Percentiles rank a stretch among this genome's conserved stretches.
phyloP scores from a whole-genome alignment of 35 echinoderm and acorn worm genomes.

The Heliocidaris erythrogramma region DNA sequence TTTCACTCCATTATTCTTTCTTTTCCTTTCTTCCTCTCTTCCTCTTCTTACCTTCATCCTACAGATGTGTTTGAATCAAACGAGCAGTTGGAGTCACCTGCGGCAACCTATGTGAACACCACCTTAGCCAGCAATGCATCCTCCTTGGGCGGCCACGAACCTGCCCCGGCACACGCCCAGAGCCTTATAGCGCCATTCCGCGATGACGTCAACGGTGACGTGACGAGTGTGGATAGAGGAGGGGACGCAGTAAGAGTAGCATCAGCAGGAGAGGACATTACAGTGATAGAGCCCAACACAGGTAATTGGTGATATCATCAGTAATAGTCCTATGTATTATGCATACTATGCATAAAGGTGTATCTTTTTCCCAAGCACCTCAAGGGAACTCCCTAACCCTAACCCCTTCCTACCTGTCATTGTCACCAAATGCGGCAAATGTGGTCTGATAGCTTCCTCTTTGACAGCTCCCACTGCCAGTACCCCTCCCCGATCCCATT shows the following conservation, averaged over 20 bases:
- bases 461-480: background rate
- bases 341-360: background rate
- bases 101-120: slow-evolving; percentile 5
- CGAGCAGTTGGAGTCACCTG: background rate
- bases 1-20: background rate
- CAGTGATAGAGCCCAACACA: slow-evolving; percentile 39
- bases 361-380: background rate
- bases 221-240: background rate
- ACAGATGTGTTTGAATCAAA: slow-evolving; percentile 40
- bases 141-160: slow-evolving; percentile 29
- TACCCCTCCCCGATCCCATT: background rate
- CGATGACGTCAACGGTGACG: slow-evolving; percentile 18
- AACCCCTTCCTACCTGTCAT: background rate
- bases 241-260: background rate
- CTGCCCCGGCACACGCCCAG: slow-evolving; percentile 32
- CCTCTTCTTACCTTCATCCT: background rate
- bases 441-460: background rate
- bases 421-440: background rate
- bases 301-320: slow-evolving; percentile 27
- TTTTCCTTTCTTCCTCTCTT: background rate
- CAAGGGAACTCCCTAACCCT: background rate
- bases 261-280: background rate
- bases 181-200: background rate
- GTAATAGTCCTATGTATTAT: background rate
- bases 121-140: background rate